Conservation (phyloP, 2,113 vertebrate genomes). For the Rhagologus leucostigma region DNA sequence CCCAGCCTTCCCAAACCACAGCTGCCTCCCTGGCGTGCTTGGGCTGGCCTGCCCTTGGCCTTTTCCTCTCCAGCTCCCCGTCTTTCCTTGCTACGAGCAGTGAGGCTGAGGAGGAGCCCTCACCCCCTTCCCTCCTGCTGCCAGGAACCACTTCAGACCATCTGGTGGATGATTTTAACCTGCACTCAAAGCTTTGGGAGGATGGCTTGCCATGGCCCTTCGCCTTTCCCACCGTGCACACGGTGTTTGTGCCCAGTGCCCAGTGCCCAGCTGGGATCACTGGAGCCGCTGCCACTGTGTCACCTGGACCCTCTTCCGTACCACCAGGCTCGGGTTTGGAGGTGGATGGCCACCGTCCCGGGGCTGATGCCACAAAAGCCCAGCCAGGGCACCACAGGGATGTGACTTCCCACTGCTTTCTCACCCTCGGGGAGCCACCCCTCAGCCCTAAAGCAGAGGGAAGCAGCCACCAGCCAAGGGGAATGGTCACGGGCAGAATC, state of each 20-base stretch:
- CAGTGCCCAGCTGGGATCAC: not conserved
- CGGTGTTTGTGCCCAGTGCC: not conserved
- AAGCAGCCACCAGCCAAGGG: not conserved
- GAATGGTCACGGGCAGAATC: fast-evolving
- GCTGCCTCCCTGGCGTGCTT: not conserved
- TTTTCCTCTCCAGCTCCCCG: not conserved
- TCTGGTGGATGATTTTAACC: not conserved
- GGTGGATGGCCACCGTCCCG: fast-evolving
- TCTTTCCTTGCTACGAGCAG: not conserved
- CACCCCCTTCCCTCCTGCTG: not conserved
- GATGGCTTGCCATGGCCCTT: not conserved
- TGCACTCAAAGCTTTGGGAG: not conserved
- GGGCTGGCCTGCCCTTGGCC: not conserved
- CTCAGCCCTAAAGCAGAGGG: not conserved
- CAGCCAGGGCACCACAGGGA: not conserved
- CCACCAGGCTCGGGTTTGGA: not conserved
- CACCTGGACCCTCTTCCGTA: not conserved
- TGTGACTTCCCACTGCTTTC: not conserved
- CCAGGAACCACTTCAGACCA: not conserved
- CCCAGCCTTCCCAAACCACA: not conserved
- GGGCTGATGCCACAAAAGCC: not conserved
- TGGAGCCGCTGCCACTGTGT: not conserved
- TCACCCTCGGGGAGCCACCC: not conserved
- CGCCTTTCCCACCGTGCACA: not conserved
- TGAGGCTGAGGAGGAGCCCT: not conserved